Percentiles rank a stretch among this genome's conserved stretches.
Evolutionary conservation across 2,797 vertebrate species (phyloP).

Genomic region (Anas georgica): DNA sequence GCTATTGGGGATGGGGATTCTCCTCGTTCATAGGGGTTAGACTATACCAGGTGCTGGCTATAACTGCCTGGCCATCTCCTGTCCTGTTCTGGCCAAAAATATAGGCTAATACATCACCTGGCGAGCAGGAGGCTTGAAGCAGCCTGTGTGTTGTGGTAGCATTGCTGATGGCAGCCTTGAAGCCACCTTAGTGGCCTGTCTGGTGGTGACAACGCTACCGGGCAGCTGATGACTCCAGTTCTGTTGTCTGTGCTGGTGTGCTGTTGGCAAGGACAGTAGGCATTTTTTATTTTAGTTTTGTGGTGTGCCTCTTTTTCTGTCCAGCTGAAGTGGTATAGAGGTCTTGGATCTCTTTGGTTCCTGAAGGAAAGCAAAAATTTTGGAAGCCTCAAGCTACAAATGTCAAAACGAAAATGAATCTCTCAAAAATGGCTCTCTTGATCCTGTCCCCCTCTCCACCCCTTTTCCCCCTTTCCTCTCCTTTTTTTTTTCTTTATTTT

Average conservation of each 20-base stretch:
- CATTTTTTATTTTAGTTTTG: not conserved
- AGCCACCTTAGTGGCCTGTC: not conserved
- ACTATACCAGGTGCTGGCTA: not conserved
- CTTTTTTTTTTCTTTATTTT: not conserved
- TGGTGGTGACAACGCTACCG: not conserved
- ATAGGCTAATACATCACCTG: not conserved
- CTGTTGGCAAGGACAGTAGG: not conserved
- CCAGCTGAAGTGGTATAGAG: not conserved
- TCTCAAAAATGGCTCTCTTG: not conserved
- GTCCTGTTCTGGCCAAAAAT: not conserved
- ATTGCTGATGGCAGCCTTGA: not conserved
- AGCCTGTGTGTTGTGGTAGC: not conserved
- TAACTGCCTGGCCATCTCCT: not conserved
- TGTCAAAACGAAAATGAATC: not conserved
- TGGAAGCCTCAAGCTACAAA: not conserved
- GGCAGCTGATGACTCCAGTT: rapidly evolving
- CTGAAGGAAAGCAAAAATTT: not conserved
- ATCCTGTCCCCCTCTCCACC: too few species aligned
- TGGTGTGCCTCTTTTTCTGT: not conserved
- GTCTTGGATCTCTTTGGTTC: not conserved
- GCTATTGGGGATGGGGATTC: rapidly evolving
- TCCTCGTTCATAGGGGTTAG: rapidly evolving
- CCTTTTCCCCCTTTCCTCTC: too few species aligned
- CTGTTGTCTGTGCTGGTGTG: not conserved
- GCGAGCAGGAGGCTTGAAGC: rapidly evolving